Conservation (phyloP, 1,140 invertebrate species). For the Stenopsyche tienmushanensis region DNA sequence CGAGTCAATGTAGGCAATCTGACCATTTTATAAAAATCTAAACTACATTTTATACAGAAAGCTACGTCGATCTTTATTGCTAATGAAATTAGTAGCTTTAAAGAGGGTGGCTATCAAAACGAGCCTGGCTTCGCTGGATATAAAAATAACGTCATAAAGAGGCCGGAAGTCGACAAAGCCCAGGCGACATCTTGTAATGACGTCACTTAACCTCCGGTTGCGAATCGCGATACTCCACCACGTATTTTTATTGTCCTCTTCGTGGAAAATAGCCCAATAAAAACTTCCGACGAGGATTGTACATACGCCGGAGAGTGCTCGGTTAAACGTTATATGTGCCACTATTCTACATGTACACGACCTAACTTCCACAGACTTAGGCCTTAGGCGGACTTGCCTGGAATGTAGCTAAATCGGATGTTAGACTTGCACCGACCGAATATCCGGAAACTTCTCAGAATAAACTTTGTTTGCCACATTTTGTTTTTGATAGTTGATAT, state of each 20-base stretch:
- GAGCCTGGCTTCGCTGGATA: too few species aligned
- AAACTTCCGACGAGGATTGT: constrained; percentile 29
- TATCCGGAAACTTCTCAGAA: too few species aligned
- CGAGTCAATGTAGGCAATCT: too few species aligned
- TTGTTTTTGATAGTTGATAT: too few species aligned
- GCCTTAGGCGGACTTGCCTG: too few species aligned
- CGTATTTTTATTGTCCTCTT: constrained; percentile 25
- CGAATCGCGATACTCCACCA: constrained; percentile 18
- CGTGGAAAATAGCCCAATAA: constrained; percentile 21
- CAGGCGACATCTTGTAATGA: constrained; percentile 40
- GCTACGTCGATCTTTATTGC: too few species aligned
- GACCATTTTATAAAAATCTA: too few species aligned
- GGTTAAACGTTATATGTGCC: constrained; percentile 12
- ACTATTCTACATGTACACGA: background rate
- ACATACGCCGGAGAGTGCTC: constrained; percentile 10
- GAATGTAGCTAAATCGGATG: too few species aligned
- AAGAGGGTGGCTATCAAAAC: background rate
- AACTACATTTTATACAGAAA: too few species aligned
- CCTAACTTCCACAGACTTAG: too few species aligned
- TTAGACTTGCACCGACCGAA: too few species aligned
- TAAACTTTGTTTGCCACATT: too few species aligned
- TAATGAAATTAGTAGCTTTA: background rate
- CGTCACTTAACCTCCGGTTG: constrained; percentile 25
- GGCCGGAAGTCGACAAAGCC: background rate
- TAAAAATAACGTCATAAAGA: background rate